Base-by-base conservation (phyloP, 2,797 vertebrate genomes). In the Erethizon dorsatum region DNA sequence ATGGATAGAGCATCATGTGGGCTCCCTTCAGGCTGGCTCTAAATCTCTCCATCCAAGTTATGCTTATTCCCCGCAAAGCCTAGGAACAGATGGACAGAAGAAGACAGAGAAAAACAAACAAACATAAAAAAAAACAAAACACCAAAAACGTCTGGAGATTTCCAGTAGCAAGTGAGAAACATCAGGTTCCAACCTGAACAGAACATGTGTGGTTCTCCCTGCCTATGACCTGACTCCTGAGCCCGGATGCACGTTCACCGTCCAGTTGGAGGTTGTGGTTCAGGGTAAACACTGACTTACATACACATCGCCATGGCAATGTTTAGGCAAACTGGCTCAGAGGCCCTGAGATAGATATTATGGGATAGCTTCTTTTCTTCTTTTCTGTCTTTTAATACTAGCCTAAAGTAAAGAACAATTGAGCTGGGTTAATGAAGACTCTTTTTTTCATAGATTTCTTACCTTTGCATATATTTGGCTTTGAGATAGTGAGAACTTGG, bases 231-330 rank as follows among this genome's bases (percentile, higher is more conserved):
- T 98, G 98, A 98, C 98, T 98, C 0, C 54, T 75, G 98, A 98
- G 98, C 98, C 98, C 98, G 91, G 97, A 97, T 96, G 98, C 98
- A 97, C 98, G 98, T 98, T 98, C 98, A 98, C 98, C 96, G 98
- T 98, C 97, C 97, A 97, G 98, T 98, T 93, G 96, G 98, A 97
- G 97, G 96, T 92, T 98, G 97, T 95, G 95, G 99, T 99, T 99
- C 99, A 99, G 96, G 87, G 96, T 87, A 96, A 98, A 99, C 99
- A 99, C 98, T 98, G 96, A 85, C 97, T 98, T 99, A 98, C 97
- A 97, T 98, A 98, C 97, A 98, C 98, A 97, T 98, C 98, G 77
- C 98, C 98, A 96, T 93, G 95, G 97, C 94, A 97, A 99, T 97
- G 90, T 98, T 98, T 98, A 97, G 97, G 93, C 83, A 88, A 97